Evolutionary conservation across 2,797 vertebrate genomes (phyloP).

Genomic region (Eurystomus glaucurus): DNA sequence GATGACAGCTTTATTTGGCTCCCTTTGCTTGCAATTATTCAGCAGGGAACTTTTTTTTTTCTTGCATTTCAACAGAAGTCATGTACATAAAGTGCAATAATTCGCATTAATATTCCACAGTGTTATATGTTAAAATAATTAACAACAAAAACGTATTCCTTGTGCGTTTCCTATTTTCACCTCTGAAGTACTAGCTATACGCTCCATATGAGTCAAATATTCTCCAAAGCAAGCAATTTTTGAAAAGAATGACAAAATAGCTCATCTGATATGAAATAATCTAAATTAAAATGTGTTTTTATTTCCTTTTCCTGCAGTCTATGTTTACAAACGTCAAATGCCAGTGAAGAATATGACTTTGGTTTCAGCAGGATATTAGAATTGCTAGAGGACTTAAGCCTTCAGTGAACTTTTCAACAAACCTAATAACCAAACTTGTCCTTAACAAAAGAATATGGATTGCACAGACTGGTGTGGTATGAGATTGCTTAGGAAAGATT

Average conservation of each 20-base stretch:
- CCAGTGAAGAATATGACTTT: neutral
- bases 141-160: neutral
- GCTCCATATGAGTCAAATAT: neutral
- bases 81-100: neutral
- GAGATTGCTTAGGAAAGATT: neutral
- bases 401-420: constrained; percentile 20
- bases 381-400: neutral
- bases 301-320: neutral
- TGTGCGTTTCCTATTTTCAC: neutral
- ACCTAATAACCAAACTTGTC: neutral
- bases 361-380: constrained; percentile 44
- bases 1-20: neutral
- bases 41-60: neutral
- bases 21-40: neutral
- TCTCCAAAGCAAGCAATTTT: neutral
- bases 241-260: neutral
- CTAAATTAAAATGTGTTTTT: neutral
- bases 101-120: neutral
- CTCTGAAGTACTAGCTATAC: neutral
- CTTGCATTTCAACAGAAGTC: neutral
- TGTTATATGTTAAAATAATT: neutral
- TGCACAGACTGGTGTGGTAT: neutral
- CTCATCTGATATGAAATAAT: neutral
- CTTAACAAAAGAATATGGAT: neutral
- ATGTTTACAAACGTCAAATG: neutral